phyloP scores from a whole-genome alignment of 2,888 invertebrate genomes.

The Iphiclides podalirius region DNA sequence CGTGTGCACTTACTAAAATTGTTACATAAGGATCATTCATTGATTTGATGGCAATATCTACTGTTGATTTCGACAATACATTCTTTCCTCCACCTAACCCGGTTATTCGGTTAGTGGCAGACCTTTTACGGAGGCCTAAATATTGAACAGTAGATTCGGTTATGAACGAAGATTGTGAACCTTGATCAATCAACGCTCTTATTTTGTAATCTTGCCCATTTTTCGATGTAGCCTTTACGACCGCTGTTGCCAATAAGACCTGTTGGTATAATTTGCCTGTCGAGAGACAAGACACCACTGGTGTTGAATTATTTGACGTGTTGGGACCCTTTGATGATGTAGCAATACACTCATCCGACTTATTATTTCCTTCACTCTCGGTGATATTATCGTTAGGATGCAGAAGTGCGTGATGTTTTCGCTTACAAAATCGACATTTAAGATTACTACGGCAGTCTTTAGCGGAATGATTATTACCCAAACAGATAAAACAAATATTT shows the following conservation, averaged over 20 bases:
- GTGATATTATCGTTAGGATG: not conserved
- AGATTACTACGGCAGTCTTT: conserved; percentile 11
- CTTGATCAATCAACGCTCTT: too few species aligned
- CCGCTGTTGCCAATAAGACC: not conserved
- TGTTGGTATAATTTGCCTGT: too few species aligned
- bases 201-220: too few species aligned
- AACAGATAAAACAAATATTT: too few species aligned
- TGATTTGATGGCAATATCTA: conserved; percentile 26
- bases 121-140: conserved; percentile 27
- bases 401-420: not conserved
- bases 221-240: too few species aligned
- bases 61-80: conserved; percentile 21
- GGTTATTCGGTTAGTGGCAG: too few species aligned
- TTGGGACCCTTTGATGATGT: not conserved
- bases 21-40: conserved; percentile 8
- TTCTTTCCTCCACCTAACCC: conserved; percentile 31
- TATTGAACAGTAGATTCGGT: conserved; percentile 28
- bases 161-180: conserved; percentile 30
- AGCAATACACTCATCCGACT: too few species aligned
- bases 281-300: too few species aligned
- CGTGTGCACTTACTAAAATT: conserved; percentile 28
- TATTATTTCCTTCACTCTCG: not conserved
- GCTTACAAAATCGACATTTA: conserved; percentile 14
- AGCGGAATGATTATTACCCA: too few species aligned
- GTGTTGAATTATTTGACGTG: too few species aligned